Evolutionary conservation across 2,888 invertebrate genomes (phyloP).

Genomic region (Cryptocephalus moraei): DNA sequence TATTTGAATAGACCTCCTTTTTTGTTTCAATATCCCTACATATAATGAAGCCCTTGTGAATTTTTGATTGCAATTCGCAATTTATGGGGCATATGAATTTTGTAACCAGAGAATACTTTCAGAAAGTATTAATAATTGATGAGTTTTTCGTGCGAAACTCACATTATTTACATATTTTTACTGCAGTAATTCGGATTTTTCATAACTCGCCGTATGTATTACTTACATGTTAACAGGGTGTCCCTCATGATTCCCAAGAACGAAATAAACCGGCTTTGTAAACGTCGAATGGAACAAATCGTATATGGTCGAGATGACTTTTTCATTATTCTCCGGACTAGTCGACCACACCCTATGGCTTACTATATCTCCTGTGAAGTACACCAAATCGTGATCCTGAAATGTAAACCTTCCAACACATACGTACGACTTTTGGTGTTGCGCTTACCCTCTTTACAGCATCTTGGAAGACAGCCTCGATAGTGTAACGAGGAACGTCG

Average conservation of each 20-base stretch:
- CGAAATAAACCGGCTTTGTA: conserved; percentile 45
- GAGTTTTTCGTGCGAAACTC: too few relatives aligned
- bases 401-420: conserved; percentile 2
- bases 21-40: too few relatives aligned
- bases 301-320: conserved; percentile 46
- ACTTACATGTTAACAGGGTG: conserved; percentile 72
- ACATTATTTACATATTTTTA: too few relatives aligned
- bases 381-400: conserved; percentile 51
- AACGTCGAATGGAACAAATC: conserved; percentile 36
- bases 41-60: too few relatives aligned
- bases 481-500: conserved; percentile 60
- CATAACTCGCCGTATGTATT: not conserved
- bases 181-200: too few relatives aligned
- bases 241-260: conserved; percentile 61
- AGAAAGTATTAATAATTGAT: too few relatives aligned
- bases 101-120: too few relatives aligned
- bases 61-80: too few relatives aligned
- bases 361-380: conserved; percentile 80
- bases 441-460: not conserved
- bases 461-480: conserved; percentile 21
- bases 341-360: conserved; percentile 88
- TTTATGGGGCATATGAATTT: too few relatives aligned
- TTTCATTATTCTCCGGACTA: conserved; percentile 49
- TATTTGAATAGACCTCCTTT: too few relatives aligned
- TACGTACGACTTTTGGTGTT: too few relatives aligned